These are phyloP conservation scores for Diachasmimorpha longicaudata DNA, from an alignment of 1,140 invertebrate species.

Conservation along the genomic window DNA sequence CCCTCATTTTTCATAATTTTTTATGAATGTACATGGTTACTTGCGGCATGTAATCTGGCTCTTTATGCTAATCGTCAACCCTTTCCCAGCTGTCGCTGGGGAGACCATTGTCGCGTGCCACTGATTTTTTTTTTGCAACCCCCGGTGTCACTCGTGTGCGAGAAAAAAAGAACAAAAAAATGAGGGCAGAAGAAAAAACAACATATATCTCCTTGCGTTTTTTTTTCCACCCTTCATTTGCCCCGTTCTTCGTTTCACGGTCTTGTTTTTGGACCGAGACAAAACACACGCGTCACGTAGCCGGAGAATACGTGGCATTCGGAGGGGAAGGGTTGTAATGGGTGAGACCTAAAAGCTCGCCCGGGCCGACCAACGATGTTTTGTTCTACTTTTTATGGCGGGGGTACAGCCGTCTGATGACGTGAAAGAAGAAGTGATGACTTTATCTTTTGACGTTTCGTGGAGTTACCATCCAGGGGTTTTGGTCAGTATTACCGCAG, in stretches of 20 bases:
- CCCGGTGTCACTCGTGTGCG: background rate
- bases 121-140: background rate
- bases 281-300: constrained; percentile 1
- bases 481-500: too few species aligned
- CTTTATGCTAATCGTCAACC: constrained; percentile 37
- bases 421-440: too few species aligned
- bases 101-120: constrained; percentile 31
- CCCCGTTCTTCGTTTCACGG: constrained; percentile 17
- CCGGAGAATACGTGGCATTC: background rate
- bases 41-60: constrained; percentile 31
- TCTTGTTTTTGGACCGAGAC: constrained; percentile 22
- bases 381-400: background rate
- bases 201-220: constrained; percentile 5
- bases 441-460: too few species aligned
- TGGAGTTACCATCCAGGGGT: too few species aligned
- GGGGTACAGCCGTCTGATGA: background rate
- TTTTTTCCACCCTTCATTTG: constrained; percentile 20
- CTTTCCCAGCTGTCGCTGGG: constrained; percentile 23
- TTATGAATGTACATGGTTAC: background rate
- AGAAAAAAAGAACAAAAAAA: constrained; percentile 7
- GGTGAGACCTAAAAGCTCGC: background rate
- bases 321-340: background rate
- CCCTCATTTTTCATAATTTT: background rate
- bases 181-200: background rate
- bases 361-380: background rate